Percentiles rank a stretch among this genome's conserved stretches.
Conservation (phyloP, 2,888 invertebrate species). For the Cheilosia pagana region DNA sequence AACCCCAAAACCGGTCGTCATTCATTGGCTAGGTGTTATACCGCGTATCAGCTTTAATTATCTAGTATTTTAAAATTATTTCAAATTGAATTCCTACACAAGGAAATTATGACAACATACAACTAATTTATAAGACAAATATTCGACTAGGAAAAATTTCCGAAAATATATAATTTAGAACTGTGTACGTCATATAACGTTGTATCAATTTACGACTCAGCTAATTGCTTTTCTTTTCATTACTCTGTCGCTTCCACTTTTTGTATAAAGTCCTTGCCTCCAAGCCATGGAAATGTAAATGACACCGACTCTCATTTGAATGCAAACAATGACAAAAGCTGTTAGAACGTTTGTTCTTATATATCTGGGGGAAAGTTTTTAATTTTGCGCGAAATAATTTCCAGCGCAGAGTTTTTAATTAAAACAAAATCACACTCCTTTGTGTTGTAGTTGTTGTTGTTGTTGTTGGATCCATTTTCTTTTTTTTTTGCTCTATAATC, state of each 20-base stretch:
- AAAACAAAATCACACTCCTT: slow-evolving; percentile 18
- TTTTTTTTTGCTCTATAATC: background rate
- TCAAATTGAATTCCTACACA: no score
- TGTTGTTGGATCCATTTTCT: background rate
- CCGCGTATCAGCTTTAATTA: no score
- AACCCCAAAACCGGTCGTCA: no score
- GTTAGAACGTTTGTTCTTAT: slow-evolving; percentile 6
- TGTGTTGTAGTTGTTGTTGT: no score
- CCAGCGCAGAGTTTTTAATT: slow-evolving; percentile 28
- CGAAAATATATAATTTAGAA: background rate
- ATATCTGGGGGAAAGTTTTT: slow-evolving; percentile 30
- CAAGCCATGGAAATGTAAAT: slow-evolving; percentile 31
- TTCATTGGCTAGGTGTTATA: no score
- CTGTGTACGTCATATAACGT: no score
- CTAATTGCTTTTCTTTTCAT: slow-evolving; percentile 31
- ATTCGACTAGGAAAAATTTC: background rate
- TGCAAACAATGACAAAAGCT: slow-evolving; percentile 43
- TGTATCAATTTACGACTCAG: slow-evolving; percentile 13
- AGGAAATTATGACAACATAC: no score
- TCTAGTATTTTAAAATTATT: no score
- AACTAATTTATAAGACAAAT: no score
- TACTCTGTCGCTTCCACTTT: background rate
- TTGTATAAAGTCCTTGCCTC: background rate
- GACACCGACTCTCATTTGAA: slow-evolving; percentile 37
- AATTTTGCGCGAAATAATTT: slow-evolving; percentile 43